phyloP scores from a whole-genome alignment of 2,888 invertebrate species.

The Tridacna gigas region DNA sequence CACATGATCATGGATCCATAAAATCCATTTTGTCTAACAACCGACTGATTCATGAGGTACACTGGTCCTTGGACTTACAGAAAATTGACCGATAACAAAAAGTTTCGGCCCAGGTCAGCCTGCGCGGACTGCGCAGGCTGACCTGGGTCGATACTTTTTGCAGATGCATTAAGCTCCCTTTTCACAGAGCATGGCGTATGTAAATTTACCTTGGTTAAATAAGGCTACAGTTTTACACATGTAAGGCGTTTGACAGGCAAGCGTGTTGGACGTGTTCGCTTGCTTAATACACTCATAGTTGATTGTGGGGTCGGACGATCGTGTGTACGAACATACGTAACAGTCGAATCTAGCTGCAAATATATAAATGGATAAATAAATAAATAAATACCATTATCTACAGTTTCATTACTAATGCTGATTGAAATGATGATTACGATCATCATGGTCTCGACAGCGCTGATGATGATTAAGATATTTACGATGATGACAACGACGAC shows the following conservation, averaged over 20 bases:
- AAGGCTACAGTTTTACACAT: constrained; percentile 18
- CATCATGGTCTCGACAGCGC: background rate
- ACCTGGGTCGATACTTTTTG: too few species aligned
- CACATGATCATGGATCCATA: too few species aligned
- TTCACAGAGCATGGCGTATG: too few species aligned
- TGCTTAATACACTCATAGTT: constrained; percentile 1
- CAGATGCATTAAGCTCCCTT: too few species aligned
- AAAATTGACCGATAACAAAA: too few species aligned
- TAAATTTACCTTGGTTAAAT: constrained; percentile 17
- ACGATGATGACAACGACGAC: background rate
- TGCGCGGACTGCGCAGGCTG: too few species aligned
- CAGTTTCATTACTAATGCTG: too few species aligned
- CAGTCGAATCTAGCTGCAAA: constrained; percentile 17
- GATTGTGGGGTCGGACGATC: constrained; percentile 9
- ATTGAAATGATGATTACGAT: background rate
- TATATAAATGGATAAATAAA: background rate
- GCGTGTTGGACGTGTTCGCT: background rate
- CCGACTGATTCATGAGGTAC: too few species aligned
- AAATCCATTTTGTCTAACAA: too few species aligned
- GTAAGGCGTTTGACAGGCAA: constrained; percentile 13
- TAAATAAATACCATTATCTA: background rate
- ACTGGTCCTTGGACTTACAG: too few species aligned
- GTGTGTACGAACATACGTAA: constrained; percentile 14
- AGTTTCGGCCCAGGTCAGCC: too few species aligned
- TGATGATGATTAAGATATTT: background rate